Conservation (phyloP, 1,140 invertebrate genomes). For the Caerostris extrusa region DNA sequence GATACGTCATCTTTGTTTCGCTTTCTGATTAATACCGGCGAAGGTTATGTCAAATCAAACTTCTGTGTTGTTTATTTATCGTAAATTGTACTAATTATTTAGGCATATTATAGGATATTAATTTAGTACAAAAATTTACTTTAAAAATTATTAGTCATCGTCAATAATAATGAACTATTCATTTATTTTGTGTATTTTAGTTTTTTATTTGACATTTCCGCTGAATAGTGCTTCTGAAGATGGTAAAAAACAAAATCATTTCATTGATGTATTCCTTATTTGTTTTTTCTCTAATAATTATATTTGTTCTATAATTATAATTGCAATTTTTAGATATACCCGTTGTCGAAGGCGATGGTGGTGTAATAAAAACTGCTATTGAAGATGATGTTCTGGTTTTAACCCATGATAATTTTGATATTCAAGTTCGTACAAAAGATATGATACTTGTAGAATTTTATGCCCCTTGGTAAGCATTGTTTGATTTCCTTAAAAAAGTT, state of each 20-base stretch:
- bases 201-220: background rate
- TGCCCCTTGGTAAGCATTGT: conserved; percentile 82
- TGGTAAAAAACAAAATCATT: background rate
- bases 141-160: background rate
- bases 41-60: background rate
- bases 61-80: background rate
- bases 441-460: conserved; percentile 84
- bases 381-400: conserved; percentile 83
- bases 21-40: background rate
- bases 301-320: background rate
- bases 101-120: background rate
- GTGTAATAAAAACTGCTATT: conserved; percentile 79
- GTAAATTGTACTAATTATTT: background rate
- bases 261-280: background rate
- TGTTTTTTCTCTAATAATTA: no score
- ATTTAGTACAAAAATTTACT: no score
- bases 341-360: conserved; percentile 76
- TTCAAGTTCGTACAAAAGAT: conserved; percentile 81
- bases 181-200: background rate
- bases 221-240: background rate
- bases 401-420: conserved; percentile 82
- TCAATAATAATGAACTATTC: background rate
- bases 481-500: background rate
- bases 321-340: conserved; percentile 72
- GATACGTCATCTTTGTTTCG: background rate